These are phyloP conservation scores for Campoplex capitator DNA, from an alignment of 2,888 invertebrate species.

Conservation along the genomic window DNA sequence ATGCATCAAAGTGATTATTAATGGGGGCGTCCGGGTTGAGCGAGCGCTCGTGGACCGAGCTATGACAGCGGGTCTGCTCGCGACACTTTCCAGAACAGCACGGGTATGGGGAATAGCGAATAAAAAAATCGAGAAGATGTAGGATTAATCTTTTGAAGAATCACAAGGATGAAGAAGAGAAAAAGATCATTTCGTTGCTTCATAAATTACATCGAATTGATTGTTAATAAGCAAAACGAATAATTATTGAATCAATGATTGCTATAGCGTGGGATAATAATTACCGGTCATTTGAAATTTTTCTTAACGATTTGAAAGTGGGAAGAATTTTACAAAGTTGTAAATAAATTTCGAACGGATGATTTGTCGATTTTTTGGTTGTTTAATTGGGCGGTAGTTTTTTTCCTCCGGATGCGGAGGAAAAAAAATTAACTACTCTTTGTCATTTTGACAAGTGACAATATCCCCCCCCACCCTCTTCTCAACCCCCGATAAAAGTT, in stretches of 20 bases:
- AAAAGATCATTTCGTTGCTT: neutral
- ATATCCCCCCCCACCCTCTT: neutral
- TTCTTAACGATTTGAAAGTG: too few species aligned
- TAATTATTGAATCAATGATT: neutral
- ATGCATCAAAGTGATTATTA: constrained; percentile 83
- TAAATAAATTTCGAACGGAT: neutral
- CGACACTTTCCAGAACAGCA: constrained; percentile 72
- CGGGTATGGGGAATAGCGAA: constrained; percentile 22
- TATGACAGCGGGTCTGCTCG: constrained; percentile 77
- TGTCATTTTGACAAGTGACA: constrained; percentile 26
- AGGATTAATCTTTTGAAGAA: neutral
- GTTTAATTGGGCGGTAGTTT: neutral
- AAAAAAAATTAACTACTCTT: constrained; percentile 3
- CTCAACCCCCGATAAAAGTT: neutral
- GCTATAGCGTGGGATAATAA: neutral
- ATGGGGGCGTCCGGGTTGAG: constrained; percentile 81
- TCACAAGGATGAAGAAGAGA: neutral
- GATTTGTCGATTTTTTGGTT: constrained; percentile 4
- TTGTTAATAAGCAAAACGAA: neutral
- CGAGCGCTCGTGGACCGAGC: constrained; percentile 76
- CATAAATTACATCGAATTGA: neutral
- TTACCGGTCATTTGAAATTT: too few species aligned
- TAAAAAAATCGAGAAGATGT: neutral
- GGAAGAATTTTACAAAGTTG: neutral
- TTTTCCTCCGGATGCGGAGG: neutral